A percentile compares a stretch with the other conserved stretches of the same genome.
phyloP scores from a whole-genome alignment of 2,888 invertebrate species.

The Mythimna vitellina region DNA sequence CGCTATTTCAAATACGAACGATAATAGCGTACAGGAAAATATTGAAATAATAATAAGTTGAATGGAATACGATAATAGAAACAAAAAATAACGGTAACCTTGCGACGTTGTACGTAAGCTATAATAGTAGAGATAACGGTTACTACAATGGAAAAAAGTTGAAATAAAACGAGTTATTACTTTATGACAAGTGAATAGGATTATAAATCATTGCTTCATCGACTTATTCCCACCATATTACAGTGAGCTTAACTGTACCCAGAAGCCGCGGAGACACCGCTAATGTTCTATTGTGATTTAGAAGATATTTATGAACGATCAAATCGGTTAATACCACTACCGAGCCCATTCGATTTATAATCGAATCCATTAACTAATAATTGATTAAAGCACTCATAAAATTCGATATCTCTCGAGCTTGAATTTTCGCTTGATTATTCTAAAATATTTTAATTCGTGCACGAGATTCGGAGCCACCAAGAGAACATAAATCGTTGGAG shows the following conservation, averaged over 20 bases:
- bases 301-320: constrained; percentile 55
- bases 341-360: constrained; percentile 38
- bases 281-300: constrained; percentile 63
- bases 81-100: constrained; percentile 41
- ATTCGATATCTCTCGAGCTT: constrained; percentile 36
- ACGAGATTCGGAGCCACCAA: constrained; percentile 30
- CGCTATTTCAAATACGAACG: constrained; percentile 41
- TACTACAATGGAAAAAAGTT: constrained; percentile 25
- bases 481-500: constrained; percentile 40
- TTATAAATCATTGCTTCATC: constrained; percentile 57
- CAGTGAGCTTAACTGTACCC: constrained; percentile 41
- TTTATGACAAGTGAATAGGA: constrained; percentile 59
- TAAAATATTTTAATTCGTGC: constrained; percentile 34
- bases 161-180: constrained; percentile 45
- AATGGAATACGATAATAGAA: constrained; percentile 37
- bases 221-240: constrained; percentile 47
- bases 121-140: constrained; percentile 30
- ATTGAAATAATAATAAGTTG: constrained; percentile 30
- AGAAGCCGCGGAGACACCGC: constrained; percentile 32
- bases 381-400: constrained; percentile 52
- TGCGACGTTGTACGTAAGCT: constrained; percentile 21
- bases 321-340: constrained; percentile 40
- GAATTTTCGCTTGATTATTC: constrained; percentile 38
- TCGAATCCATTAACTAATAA: constrained; percentile 51
- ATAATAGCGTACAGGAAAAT: constrained; percentile 46